phyloP scores from a whole-genome alignment of 2,113 vertebrate genomes.

The Gadus chalcogrammus region DNA sequence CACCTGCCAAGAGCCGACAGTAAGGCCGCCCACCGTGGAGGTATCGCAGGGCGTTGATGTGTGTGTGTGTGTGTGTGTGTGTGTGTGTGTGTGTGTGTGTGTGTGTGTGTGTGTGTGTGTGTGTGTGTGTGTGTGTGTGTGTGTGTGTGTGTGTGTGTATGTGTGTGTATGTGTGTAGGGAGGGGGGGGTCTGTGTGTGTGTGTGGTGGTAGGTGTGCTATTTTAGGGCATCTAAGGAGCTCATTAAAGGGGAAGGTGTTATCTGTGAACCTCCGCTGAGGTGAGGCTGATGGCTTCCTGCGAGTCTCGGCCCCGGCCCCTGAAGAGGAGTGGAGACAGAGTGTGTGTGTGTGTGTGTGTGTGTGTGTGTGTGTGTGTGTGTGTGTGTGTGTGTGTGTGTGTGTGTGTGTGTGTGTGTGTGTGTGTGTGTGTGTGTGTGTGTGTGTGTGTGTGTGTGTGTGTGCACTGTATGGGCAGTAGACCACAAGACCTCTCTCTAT shows the following conservation, averaged over 20 bases:
- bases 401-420: neutral
- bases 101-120: no score
- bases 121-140: no score
- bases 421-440: neutral
- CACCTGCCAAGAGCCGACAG: conserved; percentile 70
- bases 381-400: neutral
- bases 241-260: conserved; percentile 83
- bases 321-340: no score
- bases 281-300: conserved; percentile 69
- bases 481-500: conserved; percentile 32
- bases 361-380: conserved; percentile 1
- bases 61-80: conserved; percentile 40
- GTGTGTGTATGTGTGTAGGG: no score
- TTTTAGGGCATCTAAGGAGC: conserved; percentile 81
- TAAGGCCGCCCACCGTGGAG: conserved; percentile 6
- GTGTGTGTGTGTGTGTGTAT: conserved; percentile 25
- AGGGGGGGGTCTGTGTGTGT: conserved; percentile 40
- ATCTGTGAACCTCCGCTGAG: conserved; percentile 72
- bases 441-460: conserved; percentile 8
- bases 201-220: conserved; percentile 59
- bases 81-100: conserved; percentile 50
- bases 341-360: neutral
- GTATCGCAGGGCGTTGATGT: conserved; percentile 22
- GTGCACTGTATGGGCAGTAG: conserved; percentile 37
- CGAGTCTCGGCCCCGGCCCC: conserved; percentile 57